A percentile compares a stretch with the other conserved stretches of the same genome.
Evolutionary conservation across 2,797 vertebrate species (phyloP).

Genomic region (Poeciliopsis paucimaculata): DNA sequence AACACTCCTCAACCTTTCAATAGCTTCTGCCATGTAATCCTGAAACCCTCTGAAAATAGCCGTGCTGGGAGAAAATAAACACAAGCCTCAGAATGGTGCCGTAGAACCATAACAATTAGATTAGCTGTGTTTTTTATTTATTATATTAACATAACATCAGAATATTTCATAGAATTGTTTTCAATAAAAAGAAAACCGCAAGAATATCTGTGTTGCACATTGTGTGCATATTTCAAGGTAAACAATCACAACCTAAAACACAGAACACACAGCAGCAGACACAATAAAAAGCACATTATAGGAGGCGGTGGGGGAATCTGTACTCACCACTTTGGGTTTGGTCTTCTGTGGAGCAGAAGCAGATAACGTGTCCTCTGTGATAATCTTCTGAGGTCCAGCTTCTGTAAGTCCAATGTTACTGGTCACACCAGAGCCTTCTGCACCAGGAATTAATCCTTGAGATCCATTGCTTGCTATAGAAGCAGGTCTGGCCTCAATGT

Average conservation of each 20-base stretch:
- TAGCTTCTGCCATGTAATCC: slow-evolving; percentile 48
- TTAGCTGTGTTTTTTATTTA: background rate
- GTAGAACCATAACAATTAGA: slow-evolving; percentile 10
- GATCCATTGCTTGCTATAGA: slow-evolving; percentile 47
- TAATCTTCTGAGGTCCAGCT: slow-evolving; percentile 75
- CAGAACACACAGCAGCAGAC: slow-evolving; percentile 16
- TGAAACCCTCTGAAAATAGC: slow-evolving; percentile 43
- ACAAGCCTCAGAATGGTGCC: background rate
- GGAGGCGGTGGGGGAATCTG: background rate
- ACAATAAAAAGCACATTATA: background rate
- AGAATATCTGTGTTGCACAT: background rate
- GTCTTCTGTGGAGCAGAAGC: slow-evolving; percentile 70
- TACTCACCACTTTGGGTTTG: slow-evolving; percentile 96
- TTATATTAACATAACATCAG: background rate
- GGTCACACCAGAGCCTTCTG: slow-evolving; percentile 76
- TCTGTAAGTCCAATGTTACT: slow-evolving; percentile 74
- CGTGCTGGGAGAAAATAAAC: slow-evolving; percentile 21
- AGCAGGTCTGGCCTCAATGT: slow-evolving; percentile 68
- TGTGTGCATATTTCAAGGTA: background rate
- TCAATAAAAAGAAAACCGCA: background rate
- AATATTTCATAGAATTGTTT: background rate
- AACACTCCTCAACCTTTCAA: slow-evolving; percentile 59
- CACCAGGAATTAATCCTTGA: slow-evolving; percentile 42
- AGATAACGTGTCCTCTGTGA: slow-evolving; percentile 73
- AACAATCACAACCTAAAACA: slow-evolving; percentile 15